Percentiles rank a stretch among this genome's conserved stretches.
These are phyloP conservation scores for Nymphalis polychloros DNA, from an alignment of 2,888 invertebrate genomes.

Conservation along the genomic window DNA sequence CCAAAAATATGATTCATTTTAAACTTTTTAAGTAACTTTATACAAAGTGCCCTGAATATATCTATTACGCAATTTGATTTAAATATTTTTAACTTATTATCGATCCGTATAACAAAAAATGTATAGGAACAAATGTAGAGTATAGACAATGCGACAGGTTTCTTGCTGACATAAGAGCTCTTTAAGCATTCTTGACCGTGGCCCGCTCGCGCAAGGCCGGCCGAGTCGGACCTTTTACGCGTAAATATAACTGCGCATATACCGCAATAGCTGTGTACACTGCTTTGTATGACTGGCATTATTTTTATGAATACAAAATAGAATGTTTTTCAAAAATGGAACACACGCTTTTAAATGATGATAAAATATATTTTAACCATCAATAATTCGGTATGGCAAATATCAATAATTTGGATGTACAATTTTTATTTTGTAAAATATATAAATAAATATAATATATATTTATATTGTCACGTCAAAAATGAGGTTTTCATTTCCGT, in stretches of 20 bases:
- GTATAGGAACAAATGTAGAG: background rate
- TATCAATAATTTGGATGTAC: too few species aligned
- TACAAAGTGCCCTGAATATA: too few species aligned
- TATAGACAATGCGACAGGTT: slow-evolving; percentile 23
- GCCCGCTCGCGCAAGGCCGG: slow-evolving; percentile 37
- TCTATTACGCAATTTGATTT: background rate
- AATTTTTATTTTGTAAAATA: too few species aligned
- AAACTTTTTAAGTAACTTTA: background rate
- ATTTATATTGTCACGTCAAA: too few species aligned
- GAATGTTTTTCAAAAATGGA: background rate
- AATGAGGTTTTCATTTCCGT: too few species aligned
- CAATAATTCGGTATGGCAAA: too few species aligned
- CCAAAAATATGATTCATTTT: too few species aligned
- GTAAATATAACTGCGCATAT: slow-evolving; percentile 12
- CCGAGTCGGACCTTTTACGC: slow-evolving; percentile 20
- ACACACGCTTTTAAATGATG: background rate
- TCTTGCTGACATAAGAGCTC: slow-evolving; percentile 35
- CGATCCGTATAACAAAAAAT: background rate
- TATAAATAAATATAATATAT: too few species aligned
- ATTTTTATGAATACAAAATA: background rate
- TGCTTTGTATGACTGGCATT: background rate
- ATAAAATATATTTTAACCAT: background rate
- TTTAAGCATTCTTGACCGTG: slow-evolving; percentile 39
- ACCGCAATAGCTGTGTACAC: background rate
- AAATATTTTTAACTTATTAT: background rate